Percentiles rank a stretch among this genome's conserved stretches.
Evolutionary conservation across 2,797 vertebrate genomes (phyloP).

Genomic region (Linurgus olivaceus): DNA sequence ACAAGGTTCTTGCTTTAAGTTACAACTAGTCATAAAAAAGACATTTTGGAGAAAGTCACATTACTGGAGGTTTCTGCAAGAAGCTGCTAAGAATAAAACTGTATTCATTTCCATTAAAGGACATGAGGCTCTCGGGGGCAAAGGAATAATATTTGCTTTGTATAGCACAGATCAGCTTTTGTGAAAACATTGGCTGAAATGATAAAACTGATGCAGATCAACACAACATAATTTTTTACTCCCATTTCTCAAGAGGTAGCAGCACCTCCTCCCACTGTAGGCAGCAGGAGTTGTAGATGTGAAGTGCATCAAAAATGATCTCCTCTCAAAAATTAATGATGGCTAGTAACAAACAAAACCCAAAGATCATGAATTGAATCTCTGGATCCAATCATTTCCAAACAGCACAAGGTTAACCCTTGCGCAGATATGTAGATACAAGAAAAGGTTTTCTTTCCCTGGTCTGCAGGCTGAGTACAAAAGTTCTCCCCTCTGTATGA

Average conservation of each 20-base stretch:
- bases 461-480: background rate
- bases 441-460: background rate
- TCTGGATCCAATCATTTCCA: background rate
- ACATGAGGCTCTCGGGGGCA: background rate
- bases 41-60: background rate
- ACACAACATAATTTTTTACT: background rate
- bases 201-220: background rate
- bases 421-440: background rate
- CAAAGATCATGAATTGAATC: background rate
- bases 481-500: background rate
- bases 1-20: background rate
- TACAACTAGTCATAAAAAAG: background rate
- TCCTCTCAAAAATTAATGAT: background rate
- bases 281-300: background rate
- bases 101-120: background rate
- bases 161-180: background rate
- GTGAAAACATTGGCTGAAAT: background rate
- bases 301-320: background rate
- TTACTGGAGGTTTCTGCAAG: background rate
- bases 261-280: background rate
- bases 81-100: constrained; percentile 21
- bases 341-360: background rate
- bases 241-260: background rate
- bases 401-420: background rate
- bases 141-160: background rate